A percentile compares a stretch with the other conserved stretches of the same genome.
These are phyloP conservation scores for Ptiloglossa arizonensis DNA, from an alignment of 1,140 invertebrate genomes.

Conservation along the genomic window DNA sequence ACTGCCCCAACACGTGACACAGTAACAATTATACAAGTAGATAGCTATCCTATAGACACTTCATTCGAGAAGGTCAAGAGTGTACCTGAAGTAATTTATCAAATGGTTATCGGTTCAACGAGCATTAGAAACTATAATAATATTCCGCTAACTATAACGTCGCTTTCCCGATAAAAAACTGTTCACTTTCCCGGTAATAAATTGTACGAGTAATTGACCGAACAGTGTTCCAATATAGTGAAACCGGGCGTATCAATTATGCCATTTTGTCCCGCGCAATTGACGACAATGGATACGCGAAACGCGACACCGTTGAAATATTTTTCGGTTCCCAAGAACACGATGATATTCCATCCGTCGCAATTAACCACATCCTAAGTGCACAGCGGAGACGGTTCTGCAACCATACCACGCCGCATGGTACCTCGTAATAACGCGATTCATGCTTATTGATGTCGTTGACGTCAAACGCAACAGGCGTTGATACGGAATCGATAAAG, in stretches of 20 bases:
- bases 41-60: too few relatives aligned
- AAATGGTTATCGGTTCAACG: too few relatives aligned
- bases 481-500: not conserved
- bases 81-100: too few relatives aligned
- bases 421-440: not conserved
- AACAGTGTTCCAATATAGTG: too few relatives aligned
- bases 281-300: not conserved
- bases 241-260: not conserved
- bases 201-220: too few relatives aligned
- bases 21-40: too few relatives aligned
- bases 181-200: too few relatives aligned
- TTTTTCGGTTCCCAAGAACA: not conserved
- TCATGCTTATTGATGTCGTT: constrained; percentile 3
- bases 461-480: not conserved
- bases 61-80: too few relatives aligned
- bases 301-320: constrained; percentile 2
- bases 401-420: not conserved
- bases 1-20: too few relatives aligned
- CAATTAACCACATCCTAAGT: not conserved
- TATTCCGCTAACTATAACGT: too few relatives aligned
- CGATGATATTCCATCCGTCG: constrained; percentile 8
- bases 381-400: not conserved
- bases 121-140: too few relatives aligned
- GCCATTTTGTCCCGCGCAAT: not conserved
- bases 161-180: too few relatives aligned